Base-by-base conservation (phyloP, 2,797 vertebrate species). In the Lerista edwardsae region DNA sequence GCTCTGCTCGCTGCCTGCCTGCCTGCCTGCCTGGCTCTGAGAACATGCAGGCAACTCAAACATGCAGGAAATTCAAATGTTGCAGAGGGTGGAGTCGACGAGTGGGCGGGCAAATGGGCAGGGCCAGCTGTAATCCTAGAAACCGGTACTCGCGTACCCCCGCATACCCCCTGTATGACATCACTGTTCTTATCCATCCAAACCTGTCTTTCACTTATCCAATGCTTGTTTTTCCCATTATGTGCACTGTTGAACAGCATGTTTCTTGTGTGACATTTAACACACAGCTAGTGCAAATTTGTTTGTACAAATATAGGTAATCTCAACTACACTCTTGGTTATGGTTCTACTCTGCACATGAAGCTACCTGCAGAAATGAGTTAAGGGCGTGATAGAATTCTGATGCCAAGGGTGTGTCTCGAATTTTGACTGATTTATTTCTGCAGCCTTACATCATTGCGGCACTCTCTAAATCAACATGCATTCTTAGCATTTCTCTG, bases 371-470 rank as follows among this genome's bases (percentile, higher is more conserved):
- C 84, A 34, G 73, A 61, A 81, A 0, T 74, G 34, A 0, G 44
- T 78, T n/a, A 79, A 88, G 84, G 82, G 72, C 19, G 75, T 6
- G 72, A 86, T 55, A 79, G 84, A 84, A 21, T n/a, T 85, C 73
- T 74, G 61, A 83, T 90, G 57, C 75, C 89, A 86, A 77, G 51
- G 0, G 65, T 31, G 34, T 21, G 51, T 57, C 93, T 90, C 93
- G 91, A 87, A 21, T 59, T 51, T 91, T 80, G 72, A 83, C 90
- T 91, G 61, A 72, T 93, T 59, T 90, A 83, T 61, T 92, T 93
- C 88, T 87, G 68, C 84, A 64, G 55, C 87, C 82, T 78, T n/a
- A 27, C 36, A 79, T 57, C 29, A 36, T 8, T 51, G 51, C 62
- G 31, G 25, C 61, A n/a, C 41, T 55, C 86, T 79, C 79, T 72